Evolutionary conservation across 2,113 vertebrate species (phyloP), one percentile per base, ranked within the genome.

Genomic region (Lophura nycthemera): DNA sequence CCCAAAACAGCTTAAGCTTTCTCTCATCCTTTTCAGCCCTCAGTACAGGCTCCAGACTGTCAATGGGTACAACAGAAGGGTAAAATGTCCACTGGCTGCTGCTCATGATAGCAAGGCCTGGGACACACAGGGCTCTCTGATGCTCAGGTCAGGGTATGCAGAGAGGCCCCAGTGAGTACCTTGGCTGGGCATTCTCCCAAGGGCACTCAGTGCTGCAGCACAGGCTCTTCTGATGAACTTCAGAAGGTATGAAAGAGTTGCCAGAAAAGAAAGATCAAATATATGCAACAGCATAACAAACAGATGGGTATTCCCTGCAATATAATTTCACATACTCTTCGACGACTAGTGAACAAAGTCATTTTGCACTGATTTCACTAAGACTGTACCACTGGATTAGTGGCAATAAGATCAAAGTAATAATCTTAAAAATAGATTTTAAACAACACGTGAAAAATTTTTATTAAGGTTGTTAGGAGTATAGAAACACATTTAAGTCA

Each of bases 111-210:
- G 38, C 7, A 42, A 1, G 6, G 27, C 27, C 27, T 40, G n/a
- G 10, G 36, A 43, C 20, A 34, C 0, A 0, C 36, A 34, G 8
- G 47, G 57, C 48, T 43, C 59, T 47, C 38, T 8, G 1, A 76
- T 81, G 60, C 32, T 24, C 14, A 59, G 32, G 50, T n/a, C 70
- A 87, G 38, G 13, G 16, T 50, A 25, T 1, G 27, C 4, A 63
- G 45, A 50, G n/a, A 74, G 14, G 25, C 38, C 52, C 32, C 56
- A 36, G 20, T 6, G 25, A 77, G 38, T 38, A 83, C 6, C 13
- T 17, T 24, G 45, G 24, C 24, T 64, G 42, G 30, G 21, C 27
- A 38, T 25, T 50, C 61, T 64, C 78, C 27, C 34, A 69, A 54
- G 47, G 36, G 17, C 48, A 48, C 67, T 17, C 36, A n/a, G 67